A percentile compares a stretch with the other conserved stretches of the same genome.
These are phyloP conservation scores for Solenopsis fugax DNA, from an alignment of 1,140 invertebrate genomes.

Conservation along the genomic window DNA sequence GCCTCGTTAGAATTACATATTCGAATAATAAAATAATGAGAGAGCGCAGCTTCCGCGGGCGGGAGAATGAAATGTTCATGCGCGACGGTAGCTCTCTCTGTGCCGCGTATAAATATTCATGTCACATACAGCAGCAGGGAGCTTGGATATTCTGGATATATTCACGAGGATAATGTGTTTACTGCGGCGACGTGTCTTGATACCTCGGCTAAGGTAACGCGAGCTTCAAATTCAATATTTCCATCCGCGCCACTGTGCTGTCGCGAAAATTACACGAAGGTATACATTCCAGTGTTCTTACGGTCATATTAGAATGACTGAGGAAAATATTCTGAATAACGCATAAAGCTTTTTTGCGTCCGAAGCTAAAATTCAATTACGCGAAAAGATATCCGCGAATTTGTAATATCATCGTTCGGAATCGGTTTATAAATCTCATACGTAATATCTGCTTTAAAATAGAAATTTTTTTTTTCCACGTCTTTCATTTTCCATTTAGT, in stretches of 20 bases:
- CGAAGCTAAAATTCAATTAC: conserved; percentile 31
- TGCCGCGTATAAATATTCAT: conserved; percentile 82
- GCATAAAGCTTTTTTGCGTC: background rate
- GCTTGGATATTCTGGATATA: conserved; percentile 71
- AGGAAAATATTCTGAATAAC: background rate
- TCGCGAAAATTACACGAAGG: conserved; percentile 31
- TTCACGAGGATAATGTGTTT: conserved; percentile 80
- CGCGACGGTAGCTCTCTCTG: conserved; percentile 28
- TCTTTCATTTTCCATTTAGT: conserved; percentile 30
- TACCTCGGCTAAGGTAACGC: conserved; percentile 61
- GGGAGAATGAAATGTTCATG: conserved; percentile 49
- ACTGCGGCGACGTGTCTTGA: conserved; percentile 74
- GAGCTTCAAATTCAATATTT: conserved; percentile 56
- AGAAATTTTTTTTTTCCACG: conserved; percentile 27
- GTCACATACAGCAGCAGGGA: conserved; percentile 75
- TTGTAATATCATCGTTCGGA: conserved; percentile 1
- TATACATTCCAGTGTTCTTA: conserved; percentile 15
- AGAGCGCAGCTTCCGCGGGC: conserved; percentile 43
- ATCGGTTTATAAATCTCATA: conserved; percentile 16
- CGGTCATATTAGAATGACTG: background rate
- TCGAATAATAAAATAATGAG: conserved; percentile 46
- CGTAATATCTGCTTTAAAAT: conserved; percentile 52
- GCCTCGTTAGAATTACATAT: conserved; percentile 55
- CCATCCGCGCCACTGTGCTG: conserved; percentile 9
- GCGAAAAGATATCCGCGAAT: background rate